phyloP scores from a whole-genome alignment of 1,140 invertebrate genomes.

The Drosophila kepulauana region DNA sequence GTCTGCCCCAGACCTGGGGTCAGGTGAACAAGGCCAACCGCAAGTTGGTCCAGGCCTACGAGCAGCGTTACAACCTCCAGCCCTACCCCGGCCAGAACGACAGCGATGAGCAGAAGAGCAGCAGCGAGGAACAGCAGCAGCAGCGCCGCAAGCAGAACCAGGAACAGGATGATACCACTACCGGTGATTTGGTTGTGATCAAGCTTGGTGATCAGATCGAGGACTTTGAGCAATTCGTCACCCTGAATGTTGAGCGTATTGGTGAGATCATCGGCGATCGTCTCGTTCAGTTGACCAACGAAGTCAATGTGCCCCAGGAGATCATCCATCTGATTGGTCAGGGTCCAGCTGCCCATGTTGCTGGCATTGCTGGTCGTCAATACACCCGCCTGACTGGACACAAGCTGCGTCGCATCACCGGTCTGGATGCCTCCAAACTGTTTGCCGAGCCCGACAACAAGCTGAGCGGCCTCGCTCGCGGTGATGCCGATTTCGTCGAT shows the following conservation, averaged over 20 bases:
- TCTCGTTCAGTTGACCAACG: slow-evolving; percentile 65
- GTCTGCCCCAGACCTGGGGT: slow-evolving; percentile 54
- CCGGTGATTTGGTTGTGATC: slow-evolving; percentile 68
- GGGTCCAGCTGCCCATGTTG: slow-evolving; percentile 85
- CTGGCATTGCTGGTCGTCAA: slow-evolving; percentile 87
- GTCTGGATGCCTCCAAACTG: slow-evolving; percentile 90
- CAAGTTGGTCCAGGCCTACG: slow-evolving; percentile 73
- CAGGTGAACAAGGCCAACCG: slow-evolving; percentile 67
- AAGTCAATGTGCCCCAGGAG: slow-evolving; percentile 69
- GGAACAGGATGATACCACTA: slow-evolving; percentile 48
- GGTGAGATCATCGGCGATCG: slow-evolving; percentile 65
- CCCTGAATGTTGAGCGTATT: slow-evolving; percentile 68
- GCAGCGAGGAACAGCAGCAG: slow-evolving; percentile 64
- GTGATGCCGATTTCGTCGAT: slow-evolving; percentile 88
- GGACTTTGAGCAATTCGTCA: slow-evolving; percentile 65
- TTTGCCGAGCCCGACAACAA: slow-evolving; percentile 86
- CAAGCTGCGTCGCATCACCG: slow-evolving; percentile 87
- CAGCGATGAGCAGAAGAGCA: slow-evolving; percentile 38
- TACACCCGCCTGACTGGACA: slow-evolving; percentile 86
- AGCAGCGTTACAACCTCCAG: slow-evolving; percentile 75
- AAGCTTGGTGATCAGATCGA: slow-evolving; percentile 59
- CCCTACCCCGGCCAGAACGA: slow-evolving; percentile 52
- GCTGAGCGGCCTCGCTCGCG: slow-evolving; percentile 86
- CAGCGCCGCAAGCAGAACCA: slow-evolving; percentile 48
- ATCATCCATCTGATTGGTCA: slow-evolving; percentile 81